Evolutionary conservation across 1,140 invertebrate species (phyloP), one percentile per base, ranked within the genome.

Genomic region (Portunus trituberculatus): DNA sequence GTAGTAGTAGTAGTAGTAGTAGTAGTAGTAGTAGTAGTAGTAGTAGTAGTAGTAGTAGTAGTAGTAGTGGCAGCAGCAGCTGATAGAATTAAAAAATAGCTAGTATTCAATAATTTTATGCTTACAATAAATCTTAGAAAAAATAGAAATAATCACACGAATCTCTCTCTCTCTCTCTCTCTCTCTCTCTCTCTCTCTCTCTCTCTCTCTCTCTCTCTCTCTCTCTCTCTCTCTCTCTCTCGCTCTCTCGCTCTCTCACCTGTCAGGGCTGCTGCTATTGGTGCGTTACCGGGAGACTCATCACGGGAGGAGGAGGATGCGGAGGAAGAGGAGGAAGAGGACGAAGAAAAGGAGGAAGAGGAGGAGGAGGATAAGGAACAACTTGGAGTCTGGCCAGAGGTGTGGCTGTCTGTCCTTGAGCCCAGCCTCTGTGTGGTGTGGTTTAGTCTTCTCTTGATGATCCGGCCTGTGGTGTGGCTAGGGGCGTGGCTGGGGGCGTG

Each of bases 171-270:
- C 83, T 84, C 83, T 84, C 83, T 84, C 83, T 84, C 83, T 84
- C 83, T 84, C 83, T 84, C 83, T 84, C 83, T 84, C 83, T 84
- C 83, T 84, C 83, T 84, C 83, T 84, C 83, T 84, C 83, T 84
- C 83, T 84, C 83, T 84, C 83, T 84, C 83, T 84, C 83, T 84
- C 83, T 84, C 83, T 84, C 83, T 84, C 83, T 84, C 83, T 84
- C 83, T 84, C 83, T 87, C 84, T 87, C 84, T 87, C 84, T 87
- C 84, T 87, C 84, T 87, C 84, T 87, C 84, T 87, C 84, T 87
- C 84, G 14, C 84, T 46, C 84, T 87, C 39, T 32, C 39, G 0
- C 31, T 46, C 31, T 87, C 39, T 32, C n/a, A 76, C 67, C 67
- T n/a, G 67, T 76, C 67, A 76, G n/a, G 6, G 67, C 67, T 25